phyloP scores from a whole-genome alignment of 2,888 invertebrate genomes.

The Ochropleura leucogaster region DNA sequence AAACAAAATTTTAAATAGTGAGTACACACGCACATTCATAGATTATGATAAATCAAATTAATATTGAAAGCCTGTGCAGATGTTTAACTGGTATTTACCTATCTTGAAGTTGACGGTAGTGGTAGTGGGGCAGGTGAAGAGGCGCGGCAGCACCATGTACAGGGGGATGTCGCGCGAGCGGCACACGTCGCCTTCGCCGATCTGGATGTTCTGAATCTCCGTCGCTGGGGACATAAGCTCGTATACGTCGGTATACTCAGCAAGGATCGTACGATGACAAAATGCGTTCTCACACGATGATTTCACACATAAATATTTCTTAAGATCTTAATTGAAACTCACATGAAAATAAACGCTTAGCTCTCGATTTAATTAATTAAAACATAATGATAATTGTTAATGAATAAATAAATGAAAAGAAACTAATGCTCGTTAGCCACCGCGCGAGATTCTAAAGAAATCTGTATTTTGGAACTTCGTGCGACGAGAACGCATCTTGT shows the following conservation, averaged over 20 bases:
- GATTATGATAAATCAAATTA: background rate
- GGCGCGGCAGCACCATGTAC: constrained; percentile 98
- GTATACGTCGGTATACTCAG: background rate
- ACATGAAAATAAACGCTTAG: too few species aligned
- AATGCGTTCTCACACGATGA: too few species aligned
- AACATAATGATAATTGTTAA: too few species aligned
- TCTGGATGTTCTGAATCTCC: constrained; percentile 99
- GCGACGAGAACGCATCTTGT: too few species aligned
- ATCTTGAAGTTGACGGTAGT: constrained; percentile 98
- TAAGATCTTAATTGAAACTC: too few species aligned
- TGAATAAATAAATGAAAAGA: too few species aligned
- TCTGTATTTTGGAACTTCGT: too few species aligned
- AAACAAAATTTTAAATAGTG: constrained; percentile 73
- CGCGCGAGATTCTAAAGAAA: too few species aligned
- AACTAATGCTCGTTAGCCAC: too few species aligned
- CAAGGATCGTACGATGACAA: too few species aligned
- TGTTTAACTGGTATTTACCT: constrained; percentile 87
- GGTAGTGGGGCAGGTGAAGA: constrained; percentile 98
- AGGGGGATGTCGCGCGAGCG: constrained; percentile 96
- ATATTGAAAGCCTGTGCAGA: background rate
- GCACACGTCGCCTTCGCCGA: constrained; percentile 97
- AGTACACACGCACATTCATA: background rate
- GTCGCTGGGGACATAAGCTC: constrained; percentile 92
- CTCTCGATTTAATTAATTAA: too few species aligned
- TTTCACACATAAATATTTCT: too few species aligned